phyloP scores from a whole-genome alignment of 2,888 invertebrate species.

The Atrina japonica region DNA sequence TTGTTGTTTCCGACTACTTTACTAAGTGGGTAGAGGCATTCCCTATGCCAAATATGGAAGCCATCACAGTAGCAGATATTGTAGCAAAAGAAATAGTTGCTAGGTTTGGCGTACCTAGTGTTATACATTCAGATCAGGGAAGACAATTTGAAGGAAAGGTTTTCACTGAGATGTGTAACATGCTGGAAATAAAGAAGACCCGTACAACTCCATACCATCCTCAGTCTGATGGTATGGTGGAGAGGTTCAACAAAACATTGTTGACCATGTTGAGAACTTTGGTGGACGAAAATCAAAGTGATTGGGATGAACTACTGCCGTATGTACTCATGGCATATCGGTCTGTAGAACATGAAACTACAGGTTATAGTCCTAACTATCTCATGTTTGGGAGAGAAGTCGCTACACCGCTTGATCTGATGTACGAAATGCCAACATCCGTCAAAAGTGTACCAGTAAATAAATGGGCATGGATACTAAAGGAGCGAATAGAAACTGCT shows the following conservation, averaged over 20 bases:
- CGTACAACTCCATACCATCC: conserved; percentile 8
- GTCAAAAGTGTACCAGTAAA: neutral
- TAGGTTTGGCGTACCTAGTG: conserved; percentile 3
- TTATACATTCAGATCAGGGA: conserved; percentile 19
- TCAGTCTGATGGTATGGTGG: conserved; percentile 4
- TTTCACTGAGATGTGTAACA: conserved; percentile 7
- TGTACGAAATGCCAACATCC: conserved; percentile 10
- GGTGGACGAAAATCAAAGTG: conserved; percentile 7
- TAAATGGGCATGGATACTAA: conserved; percentile 7
- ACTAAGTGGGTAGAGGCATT: conserved; percentile 20
- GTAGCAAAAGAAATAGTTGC: conserved; percentile 4
- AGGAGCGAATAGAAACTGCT: conserved; percentile 2
- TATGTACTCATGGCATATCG: conserved; percentile 10
- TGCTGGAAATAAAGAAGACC: conserved; percentile 9
- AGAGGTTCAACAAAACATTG: conserved; percentile 1
- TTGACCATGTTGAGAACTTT: conserved; percentile 1
- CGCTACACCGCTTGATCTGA: conserved; percentile 7
- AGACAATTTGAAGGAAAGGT: conserved; percentile 1
- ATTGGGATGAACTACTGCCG: conserved; percentile 7
- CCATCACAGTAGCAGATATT: conserved; percentile 10
- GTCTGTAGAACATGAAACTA: conserved; percentile 7
- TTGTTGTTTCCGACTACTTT: conserved; percentile 16
- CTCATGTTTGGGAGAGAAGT: neutral
- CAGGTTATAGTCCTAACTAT: conserved; percentile 3
- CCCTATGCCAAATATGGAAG: conserved; percentile 9